Evolutionary conservation across 1,140 invertebrate species (phyloP), one percentile per base, ranked within the genome.

Genomic region (Drosophila malerkotliana): DNA sequence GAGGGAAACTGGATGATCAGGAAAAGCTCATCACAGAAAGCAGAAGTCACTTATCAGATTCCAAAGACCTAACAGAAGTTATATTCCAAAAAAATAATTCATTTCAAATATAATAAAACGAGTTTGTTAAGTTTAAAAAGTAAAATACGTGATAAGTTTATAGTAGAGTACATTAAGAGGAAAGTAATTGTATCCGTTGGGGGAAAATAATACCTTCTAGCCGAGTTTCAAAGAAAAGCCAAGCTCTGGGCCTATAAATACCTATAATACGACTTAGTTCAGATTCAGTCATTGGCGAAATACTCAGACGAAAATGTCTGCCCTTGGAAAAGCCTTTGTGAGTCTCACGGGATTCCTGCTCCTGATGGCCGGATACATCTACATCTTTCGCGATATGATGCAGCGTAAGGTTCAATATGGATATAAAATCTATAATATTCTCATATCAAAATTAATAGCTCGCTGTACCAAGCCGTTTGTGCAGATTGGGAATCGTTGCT

Each of bases 401-500:
- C 37, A 58, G 18, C 49, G 80, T 83, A 44, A 75, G 75, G 0
- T 32, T n/a, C 6, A 12, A 3, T 6, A 5, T 8, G 18, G 4
- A 32, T 1, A 0, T 1, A 4, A 7, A 15, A 1, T 10, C 34
- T 12, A 37, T 37, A 4, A 12, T 3, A 37, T 37, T 37, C 34
- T 37, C 1, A 37, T 37, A 4, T 37, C 3, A n/a, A 37, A 37
- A 37, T 10, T 37, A n/a, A 12, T 12, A 37, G 81, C 72, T 26
- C 45, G 32, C 9, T 85, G 81, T 10, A 28, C 41, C 0, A 67
- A 57, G 14, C 81, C 81, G 6, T 85, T 85, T 59, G 81, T 85
- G 14, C 30, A 68, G 1, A 64, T 85, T 6, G 77, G 81, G 0
- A 44, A 63, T 0, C 66, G 62, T 1, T 85, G 81, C 21, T 78